Conservation (phyloP, 2,888 invertebrate species). For the Pseudococcus jackbeardsleyi region DNA sequence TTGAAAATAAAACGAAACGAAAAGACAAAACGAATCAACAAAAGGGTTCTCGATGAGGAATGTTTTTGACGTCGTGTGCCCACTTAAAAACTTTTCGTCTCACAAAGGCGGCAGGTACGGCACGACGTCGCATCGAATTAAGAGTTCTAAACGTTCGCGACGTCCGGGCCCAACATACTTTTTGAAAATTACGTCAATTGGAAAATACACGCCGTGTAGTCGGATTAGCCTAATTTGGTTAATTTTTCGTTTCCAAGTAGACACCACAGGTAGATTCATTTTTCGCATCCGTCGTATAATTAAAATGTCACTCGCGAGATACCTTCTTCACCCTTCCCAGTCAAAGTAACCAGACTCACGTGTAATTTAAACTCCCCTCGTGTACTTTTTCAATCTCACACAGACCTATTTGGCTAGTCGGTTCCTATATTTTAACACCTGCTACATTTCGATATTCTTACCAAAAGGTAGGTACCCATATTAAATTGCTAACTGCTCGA, state of each 20-base stretch:
- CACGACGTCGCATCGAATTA: slow-evolving; percentile 62
- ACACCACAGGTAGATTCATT: slow-evolving; percentile 5
- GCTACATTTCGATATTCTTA: slow-evolving; percentile 10
- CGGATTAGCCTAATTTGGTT: neutral
- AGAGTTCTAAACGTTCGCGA: slow-evolving; percentile 56
- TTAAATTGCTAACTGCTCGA: slow-evolving; percentile 48
- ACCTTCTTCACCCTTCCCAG: neutral
- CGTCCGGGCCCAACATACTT: neutral
- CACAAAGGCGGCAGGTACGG: neutral
- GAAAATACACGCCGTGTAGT: neutral
- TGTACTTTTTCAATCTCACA: neutral
- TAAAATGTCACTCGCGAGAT: slow-evolving; percentile 1
- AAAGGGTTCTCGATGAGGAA: slow-evolving; percentile 56
- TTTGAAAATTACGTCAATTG: slow-evolving; percentile 46
- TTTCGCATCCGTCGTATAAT: neutral
- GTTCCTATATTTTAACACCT: neutral
- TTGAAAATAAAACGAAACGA: slow-evolving; percentile 62
- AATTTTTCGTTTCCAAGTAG: neutral
- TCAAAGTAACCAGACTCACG: slow-evolving; percentile 35
- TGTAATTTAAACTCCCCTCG: neutral
- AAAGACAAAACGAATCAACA: slow-evolving; percentile 62
- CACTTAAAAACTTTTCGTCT: slow-evolving; percentile 62
- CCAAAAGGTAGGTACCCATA: neutral
- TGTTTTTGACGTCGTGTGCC: slow-evolving; percentile 64
- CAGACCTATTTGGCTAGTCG: neutral